Evolutionary conservation across 2,888 invertebrate species (phyloP).

Genomic region (Craniophora ligustri): DNA sequence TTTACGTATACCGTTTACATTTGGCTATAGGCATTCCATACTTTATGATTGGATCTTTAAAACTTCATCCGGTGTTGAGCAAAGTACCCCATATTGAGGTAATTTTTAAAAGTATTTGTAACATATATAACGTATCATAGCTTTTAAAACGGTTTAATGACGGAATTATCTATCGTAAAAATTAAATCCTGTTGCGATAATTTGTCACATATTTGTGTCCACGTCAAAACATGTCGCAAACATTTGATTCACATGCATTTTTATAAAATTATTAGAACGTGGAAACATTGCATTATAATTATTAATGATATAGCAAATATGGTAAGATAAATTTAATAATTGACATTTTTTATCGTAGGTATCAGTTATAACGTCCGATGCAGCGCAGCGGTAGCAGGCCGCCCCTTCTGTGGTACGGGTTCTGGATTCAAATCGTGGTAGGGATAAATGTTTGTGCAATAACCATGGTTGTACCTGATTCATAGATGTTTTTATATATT

Average conservation of each 20-base stretch:
- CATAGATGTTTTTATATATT: no score
- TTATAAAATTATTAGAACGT: background rate
- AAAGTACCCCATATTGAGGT: conserved; percentile 35
- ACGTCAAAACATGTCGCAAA: conserved; percentile 22
- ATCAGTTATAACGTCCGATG: no score
- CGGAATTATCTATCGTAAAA: conserved; percentile 28
- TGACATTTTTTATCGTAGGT: no score
- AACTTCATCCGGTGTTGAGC: conserved; percentile 49
- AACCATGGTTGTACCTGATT: no score
- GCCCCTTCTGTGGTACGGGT: no score
- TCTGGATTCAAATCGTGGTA: no score
- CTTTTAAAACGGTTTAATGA: conserved; percentile 32
- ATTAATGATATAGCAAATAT: no score
- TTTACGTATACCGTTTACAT: conserved; percentile 44
- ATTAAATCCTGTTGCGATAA: conserved; percentile 35
- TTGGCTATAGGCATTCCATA: conserved; percentile 38
- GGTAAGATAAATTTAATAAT: no score
- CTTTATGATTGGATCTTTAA: conserved; percentile 48
- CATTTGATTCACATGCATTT: conserved; percentile 27
- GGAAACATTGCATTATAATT: background rate
- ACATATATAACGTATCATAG: conserved; percentile 38
- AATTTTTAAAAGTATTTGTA: conserved; percentile 26
- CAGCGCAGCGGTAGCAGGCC: no score
- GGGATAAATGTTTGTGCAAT: no score
- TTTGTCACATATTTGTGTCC: conserved; percentile 14